Evolutionary conservation across 2,113 vertebrate genomes (phyloP).

Genomic region (Lophotis ruficrista): DNA sequence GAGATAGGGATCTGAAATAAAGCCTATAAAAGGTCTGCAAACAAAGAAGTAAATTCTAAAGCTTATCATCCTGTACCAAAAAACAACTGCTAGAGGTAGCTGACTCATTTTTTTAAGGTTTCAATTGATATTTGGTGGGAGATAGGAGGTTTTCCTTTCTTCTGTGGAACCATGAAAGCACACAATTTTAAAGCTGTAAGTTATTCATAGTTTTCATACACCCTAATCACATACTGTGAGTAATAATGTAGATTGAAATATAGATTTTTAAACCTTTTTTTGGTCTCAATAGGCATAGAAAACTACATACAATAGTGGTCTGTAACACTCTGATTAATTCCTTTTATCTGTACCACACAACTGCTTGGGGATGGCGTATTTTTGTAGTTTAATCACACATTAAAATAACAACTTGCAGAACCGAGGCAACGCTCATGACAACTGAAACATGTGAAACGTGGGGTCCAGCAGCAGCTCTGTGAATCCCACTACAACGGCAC

Average conservation of each 20-base stretch:
- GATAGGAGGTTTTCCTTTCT: not conserved
- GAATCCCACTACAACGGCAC: not conserved
- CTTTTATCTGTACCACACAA: not conserved
- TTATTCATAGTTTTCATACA: not conserved
- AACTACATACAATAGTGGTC: not conserved
- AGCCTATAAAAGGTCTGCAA: not conserved
- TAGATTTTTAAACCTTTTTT: not conserved
- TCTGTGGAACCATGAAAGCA: not conserved
- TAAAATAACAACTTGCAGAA: not conserved
- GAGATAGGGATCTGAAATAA: not conserved
- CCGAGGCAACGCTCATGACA: not conserved
- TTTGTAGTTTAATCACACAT: not conserved
- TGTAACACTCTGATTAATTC: not conserved
- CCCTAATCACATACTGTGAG: not conserved
- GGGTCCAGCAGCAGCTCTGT: not conserved
- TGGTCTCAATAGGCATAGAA: not conserved
- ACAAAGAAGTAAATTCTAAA: not conserved
- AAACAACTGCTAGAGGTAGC: not conserved
- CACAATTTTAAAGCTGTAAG: not conserved
- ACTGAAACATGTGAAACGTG: accelerated
- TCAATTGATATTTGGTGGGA: not conserved
- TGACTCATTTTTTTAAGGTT: not conserved
- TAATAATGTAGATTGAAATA: not conserved
- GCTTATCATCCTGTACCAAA: not conserved
- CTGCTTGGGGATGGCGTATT: not conserved